Conservation (phyloP, 30 jellyfish, hydroid and myxozoan genomes). For the Rhopilema esculentum region DNA sequence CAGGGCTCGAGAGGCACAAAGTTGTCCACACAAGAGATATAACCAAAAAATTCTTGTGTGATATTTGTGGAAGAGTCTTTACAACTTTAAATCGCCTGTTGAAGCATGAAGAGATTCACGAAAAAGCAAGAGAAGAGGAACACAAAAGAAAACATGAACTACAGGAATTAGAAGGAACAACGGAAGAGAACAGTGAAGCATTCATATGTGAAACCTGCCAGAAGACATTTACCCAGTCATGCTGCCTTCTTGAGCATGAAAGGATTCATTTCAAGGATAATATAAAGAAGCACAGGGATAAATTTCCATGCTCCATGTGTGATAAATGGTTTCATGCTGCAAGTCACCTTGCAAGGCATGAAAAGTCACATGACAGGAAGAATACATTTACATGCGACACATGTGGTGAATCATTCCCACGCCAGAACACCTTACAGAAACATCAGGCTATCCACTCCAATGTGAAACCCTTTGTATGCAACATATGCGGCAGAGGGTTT, state of each 20-base stretch:
- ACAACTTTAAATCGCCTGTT: constrained; percentile 58
- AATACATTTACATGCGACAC: constrained; percentile 40
- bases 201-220: constrained; percentile 66
- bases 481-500: constrained; percentile 58
- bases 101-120: constrained; percentile 64
- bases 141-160: constrained; percentile 58
- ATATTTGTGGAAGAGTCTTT: constrained; percentile 58
- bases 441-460: constrained; percentile 49
- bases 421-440: constrained; percentile 26
- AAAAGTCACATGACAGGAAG: constrained; percentile 53
- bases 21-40: constrained; percentile 41
- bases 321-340: constrained; percentile 66
- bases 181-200: constrained; percentile 42
- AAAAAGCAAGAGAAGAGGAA: constrained; percentile 70
- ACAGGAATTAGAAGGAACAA: constrained; percentile 31
- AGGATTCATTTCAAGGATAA: constrained; percentile 60
- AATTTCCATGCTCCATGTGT: constrained; percentile 47
- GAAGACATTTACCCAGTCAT: constrained; percentile 54
- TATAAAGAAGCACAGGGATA: constrained; percentile 48
- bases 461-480: constrained; percentile 57
- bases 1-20: constrained; percentile 71
- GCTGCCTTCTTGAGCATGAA: constrained; percentile 69
- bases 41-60: constrained; percentile 44
- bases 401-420: constrained; percentile 46
- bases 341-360: constrained; percentile 69